Percentiles rank a stretch among this genome's conserved stretches.
Evolutionary conservation across 2,888 invertebrate species (phyloP).

Genomic region (Loripinus fragilis): DNA sequence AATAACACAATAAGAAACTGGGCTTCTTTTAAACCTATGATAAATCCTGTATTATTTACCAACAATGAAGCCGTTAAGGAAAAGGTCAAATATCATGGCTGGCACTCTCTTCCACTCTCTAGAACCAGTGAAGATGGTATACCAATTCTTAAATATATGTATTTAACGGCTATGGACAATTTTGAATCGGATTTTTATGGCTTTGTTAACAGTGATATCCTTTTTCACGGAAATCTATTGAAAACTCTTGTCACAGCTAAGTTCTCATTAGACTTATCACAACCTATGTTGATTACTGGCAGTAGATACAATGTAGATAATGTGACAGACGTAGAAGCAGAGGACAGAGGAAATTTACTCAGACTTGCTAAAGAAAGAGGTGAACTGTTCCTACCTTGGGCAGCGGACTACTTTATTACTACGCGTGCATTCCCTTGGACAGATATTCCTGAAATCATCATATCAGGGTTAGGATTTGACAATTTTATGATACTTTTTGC

Average conservation of each 20-base stretch:
- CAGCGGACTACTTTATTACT: slow-evolving; percentile 45
- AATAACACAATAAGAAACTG: slow-evolving; percentile 60
- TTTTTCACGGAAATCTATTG: slow-evolving; percentile 61
- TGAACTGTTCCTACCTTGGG: slow-evolving; percentile 23
- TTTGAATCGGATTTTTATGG: slow-evolving; percentile 63
- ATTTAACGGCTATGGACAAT: slow-evolving; percentile 46
- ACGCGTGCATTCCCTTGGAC: slow-evolving; percentile 35
- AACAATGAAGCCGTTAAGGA: slow-evolving; percentile 22
- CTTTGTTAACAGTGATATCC: slow-evolving; percentile 67
- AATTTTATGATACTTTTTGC: slow-evolving; percentile 34
- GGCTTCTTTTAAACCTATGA: slow-evolving; percentile 50
- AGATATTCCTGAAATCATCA: slow-evolving; percentile 30
- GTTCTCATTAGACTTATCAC: slow-evolving; percentile 16
- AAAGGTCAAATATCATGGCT: slow-evolving; percentile 34
- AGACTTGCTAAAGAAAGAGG: slow-evolving; percentile 31
- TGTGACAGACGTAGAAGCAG: slow-evolving; percentile 45
- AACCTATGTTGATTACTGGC: slow-evolving; percentile 45
- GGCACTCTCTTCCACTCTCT: slow-evolving; percentile 37
- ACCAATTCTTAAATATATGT: slow-evolving; percentile 68
- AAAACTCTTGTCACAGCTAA: slow-evolving; percentile 45
- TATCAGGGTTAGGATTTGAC: slow-evolving; percentile 27
- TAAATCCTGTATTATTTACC: slow-evolving; percentile 56
- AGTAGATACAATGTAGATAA: slow-evolving; percentile 48
- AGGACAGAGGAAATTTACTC: slow-evolving; percentile 28
- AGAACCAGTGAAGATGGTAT: slow-evolving; percentile 31